phyloP scores from a whole-genome alignment of 1,140 invertebrate species.

The Apis florea region DNA sequence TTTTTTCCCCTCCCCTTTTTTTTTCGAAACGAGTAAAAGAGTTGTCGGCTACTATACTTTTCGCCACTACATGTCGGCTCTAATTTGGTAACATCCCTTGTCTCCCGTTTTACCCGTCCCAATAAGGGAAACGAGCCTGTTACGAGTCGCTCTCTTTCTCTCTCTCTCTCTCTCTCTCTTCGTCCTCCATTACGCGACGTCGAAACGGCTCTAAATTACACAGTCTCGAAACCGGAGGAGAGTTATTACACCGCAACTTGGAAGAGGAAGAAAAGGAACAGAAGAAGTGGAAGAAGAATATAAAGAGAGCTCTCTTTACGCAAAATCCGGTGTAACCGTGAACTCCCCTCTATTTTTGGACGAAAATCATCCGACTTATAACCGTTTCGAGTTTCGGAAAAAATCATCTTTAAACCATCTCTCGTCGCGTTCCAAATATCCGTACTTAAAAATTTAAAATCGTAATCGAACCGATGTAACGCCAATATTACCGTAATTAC shows the following conservation, averaged over 20 bases:
- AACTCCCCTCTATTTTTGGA: slow-evolving; percentile 6
- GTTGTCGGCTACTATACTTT: neutral
- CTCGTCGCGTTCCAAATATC: no score
- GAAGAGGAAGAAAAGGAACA: slow-evolving; percentile 7
- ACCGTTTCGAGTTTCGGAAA: no score
- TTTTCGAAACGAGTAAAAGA: neutral
- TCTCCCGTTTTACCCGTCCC: neutral
- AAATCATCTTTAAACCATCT: no score
- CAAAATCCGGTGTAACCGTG: slow-evolving; percentile 24
- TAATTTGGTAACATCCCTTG: slow-evolving; percentile 37
- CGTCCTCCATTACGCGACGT: slow-evolving; percentile 42
- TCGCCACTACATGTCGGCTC: neutral
- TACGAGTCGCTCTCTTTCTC: slow-evolving; percentile 4
- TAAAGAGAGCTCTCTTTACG: slow-evolving; percentile 45
- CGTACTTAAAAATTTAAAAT: no score
- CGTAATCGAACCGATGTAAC: no score
- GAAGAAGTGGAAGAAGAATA: slow-evolving; percentile 25
- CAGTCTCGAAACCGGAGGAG: slow-evolving; percentile 54
- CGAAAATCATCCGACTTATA: neutral
- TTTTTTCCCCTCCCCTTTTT: neutral
- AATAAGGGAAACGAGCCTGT: slow-evolving; percentile 3
- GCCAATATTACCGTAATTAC: no score
- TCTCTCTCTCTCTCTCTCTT: slow-evolving; percentile 2
- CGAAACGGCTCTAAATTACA: slow-evolving; percentile 64
- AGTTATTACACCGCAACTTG: neutral